Conservation (phyloP, 2,113 vertebrate genomes). For the Harpagus bidentatus region DNA sequence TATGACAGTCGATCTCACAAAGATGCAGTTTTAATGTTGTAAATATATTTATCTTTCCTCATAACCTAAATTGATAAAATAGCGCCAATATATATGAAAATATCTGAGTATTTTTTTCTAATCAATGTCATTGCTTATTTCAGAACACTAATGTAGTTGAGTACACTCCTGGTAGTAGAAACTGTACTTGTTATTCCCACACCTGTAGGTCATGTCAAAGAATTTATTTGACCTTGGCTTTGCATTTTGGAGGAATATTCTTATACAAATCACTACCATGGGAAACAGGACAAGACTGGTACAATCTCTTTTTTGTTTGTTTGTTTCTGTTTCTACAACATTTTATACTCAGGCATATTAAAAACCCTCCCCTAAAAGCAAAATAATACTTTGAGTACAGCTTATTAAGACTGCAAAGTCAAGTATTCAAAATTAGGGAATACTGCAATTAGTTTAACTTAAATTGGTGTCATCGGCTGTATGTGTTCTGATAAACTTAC, state of each 20-base stretch:
- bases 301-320: neutral
- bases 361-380: neutral
- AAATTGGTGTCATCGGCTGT: neutral
- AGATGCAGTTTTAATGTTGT: neutral
- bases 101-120: neutral
- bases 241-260: neutral
- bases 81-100: neutral
- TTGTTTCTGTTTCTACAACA: neutral
- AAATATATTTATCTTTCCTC: neutral
- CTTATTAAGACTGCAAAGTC: neutral
- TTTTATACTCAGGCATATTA: neutral
- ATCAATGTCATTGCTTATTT: neutral
- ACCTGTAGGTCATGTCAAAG: neutral
- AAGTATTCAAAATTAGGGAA: neutral
- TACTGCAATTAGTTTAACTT: neutral
- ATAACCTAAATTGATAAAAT: neutral
- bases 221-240: neutral
- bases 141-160: neutral
- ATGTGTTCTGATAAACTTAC: neutral
- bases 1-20: neutral
- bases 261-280: neutral
- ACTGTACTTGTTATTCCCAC: neutral
- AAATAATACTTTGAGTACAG: neutral
- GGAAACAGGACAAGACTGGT: neutral
- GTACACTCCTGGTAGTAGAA: neutral